Evolutionary conservation across 92 coral and sea anemone species (phyloP), one percentile per base, ranked within the genome.

Genomic region (Porites cylindrica): DNA sequence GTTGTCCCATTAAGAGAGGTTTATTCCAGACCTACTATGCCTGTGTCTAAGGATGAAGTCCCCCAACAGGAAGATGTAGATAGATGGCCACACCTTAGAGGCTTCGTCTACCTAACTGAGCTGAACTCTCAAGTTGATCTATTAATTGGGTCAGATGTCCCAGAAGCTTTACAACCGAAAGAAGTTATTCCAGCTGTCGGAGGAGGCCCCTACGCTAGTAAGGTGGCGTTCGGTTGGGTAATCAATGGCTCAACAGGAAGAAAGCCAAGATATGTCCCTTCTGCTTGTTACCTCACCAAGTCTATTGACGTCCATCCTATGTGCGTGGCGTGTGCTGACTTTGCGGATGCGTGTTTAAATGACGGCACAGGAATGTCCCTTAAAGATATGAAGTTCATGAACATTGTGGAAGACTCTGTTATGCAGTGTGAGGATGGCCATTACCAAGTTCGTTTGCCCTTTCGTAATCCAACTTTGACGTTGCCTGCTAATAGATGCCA

Each of bases 191-290:
- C 24, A 23, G 24, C 24, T 23, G 24, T 23, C 24, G 24, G 38
- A 70, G 89, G 81, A 16, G 91, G 89, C 17, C 94, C 91, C 19
- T 82, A 91, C 64, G 94, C 91, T 0, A 82, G 79, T 7, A 91
- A 72, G 66, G 86, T 78, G 24, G 79, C 70, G 20, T 84, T 91
- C 54, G 94, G 94, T 24, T 91, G 94, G 91, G 86, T 72, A 7
- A 74, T 88, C 52, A 91, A 88, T 91, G 94, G 94, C 70, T 91
- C 94, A n/a, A 72, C 64, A 53, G 94, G 78, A 78, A 43, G 91
- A 56, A 82, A 77, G 50, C 65, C 20, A 20, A 80, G 51, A 26
- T 59, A 70, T 51, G 69, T 64, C 21, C 79, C 75, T 0, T 19
- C 53, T 24, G 63, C 78, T 52, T 53, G 63, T 43, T 79, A 78